Base-by-base conservation (phyloP, 2,888 invertebrate genomes). In the Amaurobius ferox region DNA sequence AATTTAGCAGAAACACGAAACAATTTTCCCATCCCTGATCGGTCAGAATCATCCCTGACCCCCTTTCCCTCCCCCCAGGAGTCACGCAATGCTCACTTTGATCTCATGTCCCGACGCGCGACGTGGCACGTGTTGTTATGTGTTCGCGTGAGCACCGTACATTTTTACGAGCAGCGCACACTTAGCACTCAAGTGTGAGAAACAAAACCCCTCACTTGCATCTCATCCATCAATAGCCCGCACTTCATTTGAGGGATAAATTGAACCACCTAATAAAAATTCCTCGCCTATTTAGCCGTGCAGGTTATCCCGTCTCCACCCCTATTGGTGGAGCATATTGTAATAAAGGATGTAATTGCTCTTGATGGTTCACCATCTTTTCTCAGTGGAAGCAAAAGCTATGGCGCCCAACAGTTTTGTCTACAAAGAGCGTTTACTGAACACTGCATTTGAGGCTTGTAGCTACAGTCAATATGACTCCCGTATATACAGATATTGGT, bases 71-170 rank as follows among this genome's bases (percentile, higher is more conserved):
- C 44, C 5, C n/a, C 29, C 26, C 16, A 16, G 5, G 39, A 23
- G 26, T 72, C 26, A 71, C 79, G 79, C 66, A 72, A 79, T 79
- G 72, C 26, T 28, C 72, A 72, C 30, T 66, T 62, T 28, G n/a
- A 13, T 68, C 11, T n/a, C n/a, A n/a, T 29, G 62, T 62, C 11
- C 55, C 23, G 35, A 30, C 79, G 44, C 79, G 72, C 66, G 79
- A 26, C 64, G 5, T 1, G 23, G 26, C 79, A 72, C 79, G 66
- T 66, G 79, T 26, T 48, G 72, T 35, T 29, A 61, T 64, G 64
- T 64, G 30, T 64, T 64, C 64, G 16, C 16, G 6, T 28, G 64
- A 30, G 62, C 62, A 64, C n/a, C 32, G 32, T 28, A 29, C 11
- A 77, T 77, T 70, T 44, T 16, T 44, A 67, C 32, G 67, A 30